A percentile compares a stretch with the other conserved stretches of the same genome.
Evolutionary conservation across 1,140 invertebrate genomes (phyloP).

Genomic region (Andricus grossulariae): DNA sequence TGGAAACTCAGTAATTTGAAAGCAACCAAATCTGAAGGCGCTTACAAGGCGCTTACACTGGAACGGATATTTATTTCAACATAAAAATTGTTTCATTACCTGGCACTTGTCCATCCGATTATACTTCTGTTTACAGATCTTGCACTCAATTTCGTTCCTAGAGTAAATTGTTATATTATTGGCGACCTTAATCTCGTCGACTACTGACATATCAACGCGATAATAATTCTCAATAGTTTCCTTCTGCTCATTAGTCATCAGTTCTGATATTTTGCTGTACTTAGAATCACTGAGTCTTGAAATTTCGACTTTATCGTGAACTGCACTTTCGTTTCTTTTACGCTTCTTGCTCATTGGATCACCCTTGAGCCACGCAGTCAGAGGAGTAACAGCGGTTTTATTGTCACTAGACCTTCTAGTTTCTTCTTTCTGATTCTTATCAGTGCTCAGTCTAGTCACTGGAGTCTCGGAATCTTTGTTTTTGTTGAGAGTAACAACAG

Average conservation of each 20-base stretch:
- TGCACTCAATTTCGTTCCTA: constrained; percentile 56
- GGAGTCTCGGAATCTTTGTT: no score
- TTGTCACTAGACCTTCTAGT: constrained; percentile 5
- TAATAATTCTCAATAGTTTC: constrained; percentile 57
- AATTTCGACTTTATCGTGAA: background rate
- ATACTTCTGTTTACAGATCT: constrained; percentile 56
- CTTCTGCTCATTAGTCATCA: constrained; percentile 63
- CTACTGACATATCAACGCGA: constrained; percentile 52
- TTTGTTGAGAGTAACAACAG: background rate
- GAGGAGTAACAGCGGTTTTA: background rate
- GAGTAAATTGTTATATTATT: constrained; percentile 49
- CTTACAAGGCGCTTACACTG: no score
- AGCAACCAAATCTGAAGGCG: background rate
- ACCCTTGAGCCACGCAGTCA: background rate
- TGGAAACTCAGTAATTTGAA: constrained; percentile 13
- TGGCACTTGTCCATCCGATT: constrained; percentile 62
- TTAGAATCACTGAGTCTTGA: background rate
- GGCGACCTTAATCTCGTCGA: constrained; percentile 49
- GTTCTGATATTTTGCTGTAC: constrained; percentile 56
- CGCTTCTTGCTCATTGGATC: constrained; percentile 20
- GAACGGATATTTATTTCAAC: background rate
- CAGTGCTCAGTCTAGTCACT: no score
- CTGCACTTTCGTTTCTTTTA: background rate
- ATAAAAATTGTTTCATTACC: constrained; percentile 29
- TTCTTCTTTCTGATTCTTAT: no score